phyloP scores from a whole-genome alignment of 2,888 invertebrate genomes.

The Hymenopus coronatus region DNA sequence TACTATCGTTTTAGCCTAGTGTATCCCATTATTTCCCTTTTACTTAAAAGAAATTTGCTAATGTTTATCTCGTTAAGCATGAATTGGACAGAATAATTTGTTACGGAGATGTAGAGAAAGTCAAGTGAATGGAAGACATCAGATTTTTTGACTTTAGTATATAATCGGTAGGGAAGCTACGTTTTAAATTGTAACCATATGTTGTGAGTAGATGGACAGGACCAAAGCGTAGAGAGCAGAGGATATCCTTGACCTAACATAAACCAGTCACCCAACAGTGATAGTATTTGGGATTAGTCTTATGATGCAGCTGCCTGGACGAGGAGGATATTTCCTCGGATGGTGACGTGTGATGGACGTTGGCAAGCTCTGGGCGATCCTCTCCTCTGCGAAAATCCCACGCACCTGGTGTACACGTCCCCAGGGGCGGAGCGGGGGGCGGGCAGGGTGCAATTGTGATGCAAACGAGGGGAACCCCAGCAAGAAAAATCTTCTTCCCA shows the following conservation, averaged over 20 bases:
- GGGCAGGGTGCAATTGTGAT: conserved; percentile 27
- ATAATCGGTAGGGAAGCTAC: too few relatives aligned
- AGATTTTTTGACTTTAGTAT: too few relatives aligned
- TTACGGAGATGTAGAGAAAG: too few relatives aligned
- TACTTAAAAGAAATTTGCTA: too few relatives aligned
- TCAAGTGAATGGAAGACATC: too few relatives aligned
- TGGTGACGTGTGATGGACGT: conserved; percentile 25
- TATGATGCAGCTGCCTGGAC: not conserved
- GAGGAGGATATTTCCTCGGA: not conserved
- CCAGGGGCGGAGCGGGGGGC: conserved; percentile 2
- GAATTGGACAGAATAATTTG: too few relatives aligned
- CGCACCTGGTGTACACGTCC: conserved; percentile 27
- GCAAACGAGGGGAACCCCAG: conserved; percentile 28
- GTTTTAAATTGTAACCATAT: too few relatives aligned
- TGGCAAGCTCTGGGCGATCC: not conserved
- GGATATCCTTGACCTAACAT: not conserved
- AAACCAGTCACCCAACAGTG: not conserved
- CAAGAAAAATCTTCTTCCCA: conserved; percentile 25
- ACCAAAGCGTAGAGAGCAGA: not conserved
- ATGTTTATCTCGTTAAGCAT: too few relatives aligned
- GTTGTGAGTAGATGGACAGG: not conserved
- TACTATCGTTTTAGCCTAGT: too few relatives aligned
- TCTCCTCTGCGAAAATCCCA: conserved; percentile 27
- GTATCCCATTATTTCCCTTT: too few relatives aligned
- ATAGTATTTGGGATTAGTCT: not conserved